These are phyloP conservation scores for Troilus luridus DNA, from an alignment of 2,888 invertebrate genomes.

Conservation along the genomic window DNA sequence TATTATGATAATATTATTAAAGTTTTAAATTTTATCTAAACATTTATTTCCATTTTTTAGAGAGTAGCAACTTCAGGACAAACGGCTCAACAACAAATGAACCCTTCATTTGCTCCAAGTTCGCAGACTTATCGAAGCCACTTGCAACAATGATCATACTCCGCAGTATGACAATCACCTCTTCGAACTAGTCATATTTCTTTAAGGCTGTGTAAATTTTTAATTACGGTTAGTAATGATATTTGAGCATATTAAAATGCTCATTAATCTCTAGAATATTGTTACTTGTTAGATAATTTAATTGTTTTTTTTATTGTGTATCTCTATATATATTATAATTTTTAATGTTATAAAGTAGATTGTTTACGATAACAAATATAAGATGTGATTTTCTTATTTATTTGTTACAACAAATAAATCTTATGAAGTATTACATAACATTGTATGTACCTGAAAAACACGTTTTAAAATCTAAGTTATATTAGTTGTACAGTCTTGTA, in stretches of 20 bases:
- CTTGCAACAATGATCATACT: slow-evolving; percentile 31
- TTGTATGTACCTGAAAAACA: slow-evolving; percentile 16
- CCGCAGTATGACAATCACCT: neutral
- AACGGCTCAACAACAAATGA: slow-evolving; percentile 50
- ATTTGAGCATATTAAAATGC: neutral
- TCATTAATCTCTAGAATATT: neutral
- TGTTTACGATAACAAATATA: neutral
- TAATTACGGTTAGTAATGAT: neutral
- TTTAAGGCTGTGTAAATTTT: slow-evolving; percentile 35
- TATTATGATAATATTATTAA: no score
- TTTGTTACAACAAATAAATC: neutral
- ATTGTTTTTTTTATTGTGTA: neutral
- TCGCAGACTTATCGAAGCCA: slow-evolving; percentile 36
- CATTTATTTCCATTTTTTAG: neutral
- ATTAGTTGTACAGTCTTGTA: neutral
- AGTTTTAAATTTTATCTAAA: neutral
- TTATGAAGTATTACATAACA: neutral
- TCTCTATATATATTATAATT: neutral
- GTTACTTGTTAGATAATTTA: neutral
- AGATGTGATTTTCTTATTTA: neutral
- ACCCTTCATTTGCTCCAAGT: neutral
- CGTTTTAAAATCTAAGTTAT: neutral
- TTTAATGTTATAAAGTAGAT: neutral
- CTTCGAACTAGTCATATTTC: slow-evolving; percentile 41
- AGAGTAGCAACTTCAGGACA: slow-evolving; percentile 46